A percentile compares a stretch with the other conserved stretches of the same genome.
These are phyloP conservation scores for Xyrichtys novacula DNA, from an alignment of 2,797 vertebrate species.

Conservation along the genomic window DNA sequence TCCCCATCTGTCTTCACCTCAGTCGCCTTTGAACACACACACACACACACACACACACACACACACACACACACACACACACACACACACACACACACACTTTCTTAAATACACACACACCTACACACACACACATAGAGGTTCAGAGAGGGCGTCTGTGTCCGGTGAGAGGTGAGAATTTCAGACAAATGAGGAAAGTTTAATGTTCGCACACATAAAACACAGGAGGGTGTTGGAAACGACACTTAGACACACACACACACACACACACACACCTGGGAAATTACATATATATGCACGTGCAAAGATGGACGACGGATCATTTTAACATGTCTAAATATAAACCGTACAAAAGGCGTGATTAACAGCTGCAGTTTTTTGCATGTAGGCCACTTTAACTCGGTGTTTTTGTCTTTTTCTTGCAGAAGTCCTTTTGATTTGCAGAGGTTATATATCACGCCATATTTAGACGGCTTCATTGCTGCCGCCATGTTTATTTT, in stretches of 20 bases:
- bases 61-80: slow-evolving; percentile 24
- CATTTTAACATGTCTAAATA: too few relatives aligned
- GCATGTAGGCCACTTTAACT: too few relatives aligned
- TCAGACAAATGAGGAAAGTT: slow-evolving; percentile 49
- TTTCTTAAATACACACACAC: slow-evolving; percentile 22
- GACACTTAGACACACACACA: slow-evolving; percentile 11
- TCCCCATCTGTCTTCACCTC: slow-evolving; percentile 89
- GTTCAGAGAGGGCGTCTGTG: slow-evolving; percentile 2
- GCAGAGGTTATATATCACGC: too few relatives aligned
- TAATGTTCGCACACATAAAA: slow-evolving; percentile 29
- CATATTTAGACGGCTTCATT: too few relatives aligned
- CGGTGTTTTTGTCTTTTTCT: too few relatives aligned
- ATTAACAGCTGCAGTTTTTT: too few relatives aligned
- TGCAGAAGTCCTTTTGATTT: too few relatives aligned
- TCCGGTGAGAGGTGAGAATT: slow-evolving; percentile 43
- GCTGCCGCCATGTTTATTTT: too few relatives aligned
- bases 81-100: slow-evolving; percentile 5
- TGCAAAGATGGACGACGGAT: too few relatives aligned
- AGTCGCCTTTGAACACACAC: slow-evolving; percentile 40
- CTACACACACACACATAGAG: slow-evolving; percentile 14
- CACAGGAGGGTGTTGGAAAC: neutral
- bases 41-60: slow-evolving; percentile 10
- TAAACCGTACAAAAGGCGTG: too few relatives aligned
- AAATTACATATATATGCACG: neutral
- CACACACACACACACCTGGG: neutral